Evolutionary conservation across 2,113 vertebrate species (phyloP).

Genomic region (Labeo catla): DNA sequence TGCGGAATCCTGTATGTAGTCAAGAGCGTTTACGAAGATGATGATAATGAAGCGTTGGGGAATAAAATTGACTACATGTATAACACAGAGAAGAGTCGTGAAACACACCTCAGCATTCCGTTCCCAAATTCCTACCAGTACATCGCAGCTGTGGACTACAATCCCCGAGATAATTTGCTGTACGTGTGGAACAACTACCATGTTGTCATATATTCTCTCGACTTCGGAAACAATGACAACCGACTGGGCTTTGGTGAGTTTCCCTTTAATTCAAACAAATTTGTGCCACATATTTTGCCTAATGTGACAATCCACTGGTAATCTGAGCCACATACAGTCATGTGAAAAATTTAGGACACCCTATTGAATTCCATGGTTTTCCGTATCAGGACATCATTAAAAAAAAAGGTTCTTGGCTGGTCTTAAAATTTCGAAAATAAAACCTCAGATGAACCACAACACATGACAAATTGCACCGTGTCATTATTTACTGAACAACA

Average conservation of each 20-base stretch:
- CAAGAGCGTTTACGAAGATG: constrained; percentile 96
- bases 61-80: constrained; percentile 99
- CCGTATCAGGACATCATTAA: too few relatives aligned
- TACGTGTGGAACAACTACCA: constrained; percentile 99
- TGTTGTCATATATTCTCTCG: constrained; percentile 95
- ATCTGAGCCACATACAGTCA: too few relatives aligned
- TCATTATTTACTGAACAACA: too few relatives aligned
- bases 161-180: constrained; percentile 98
- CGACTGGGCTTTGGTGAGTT: constrained; percentile 77
- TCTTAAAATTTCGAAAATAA: too few relatives aligned
- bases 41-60: constrained; percentile 95
- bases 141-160: constrained; percentile 99
- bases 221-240: constrained; percentile 92
- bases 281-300: neutral
- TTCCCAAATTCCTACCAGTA: constrained; percentile 99
- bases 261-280: neutral
- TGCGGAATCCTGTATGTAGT: constrained; percentile 94
- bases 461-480: too few relatives aligned
- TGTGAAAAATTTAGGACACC: too few relatives aligned
- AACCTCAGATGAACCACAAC: too few relatives aligned
- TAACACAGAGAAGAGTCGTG: constrained; percentile 93
- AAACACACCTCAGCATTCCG: constrained; percentile 87
- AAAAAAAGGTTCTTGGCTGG: too few relatives aligned
- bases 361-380: too few relatives aligned
- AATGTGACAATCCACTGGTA: neutral